Evolutionary conservation across 1,140 invertebrate genomes (phyloP).

Genomic region (Drosophila insularis): DNA sequence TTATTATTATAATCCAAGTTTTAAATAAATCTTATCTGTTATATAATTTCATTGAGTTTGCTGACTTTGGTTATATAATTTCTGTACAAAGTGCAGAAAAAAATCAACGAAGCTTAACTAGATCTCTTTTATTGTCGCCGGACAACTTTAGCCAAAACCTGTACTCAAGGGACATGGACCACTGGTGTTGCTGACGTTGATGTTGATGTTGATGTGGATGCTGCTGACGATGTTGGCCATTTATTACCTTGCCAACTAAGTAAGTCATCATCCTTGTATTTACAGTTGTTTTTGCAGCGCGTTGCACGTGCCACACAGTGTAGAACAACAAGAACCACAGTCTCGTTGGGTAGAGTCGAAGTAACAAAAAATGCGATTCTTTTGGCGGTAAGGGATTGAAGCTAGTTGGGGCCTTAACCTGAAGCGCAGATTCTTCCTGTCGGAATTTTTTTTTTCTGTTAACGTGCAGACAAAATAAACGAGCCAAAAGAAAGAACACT

Average conservation of each 20-base stretch:
- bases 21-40: no score
- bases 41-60: no score
- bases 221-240: slow-evolving; percentile 38
- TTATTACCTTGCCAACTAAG: slow-evolving; percentile 70
- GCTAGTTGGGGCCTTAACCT: slow-evolving; percentile 32
- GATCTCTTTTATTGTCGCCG: neutral
- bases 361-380: slow-evolving; percentile 33
- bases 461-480: slow-evolving; percentile 52
- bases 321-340: neutral
- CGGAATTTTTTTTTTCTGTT: slow-evolving; percentile 22
- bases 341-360: neutral
- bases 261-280: slow-evolving; percentile 74
- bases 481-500: slow-evolving; percentile 24
- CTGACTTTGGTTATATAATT: neutral
- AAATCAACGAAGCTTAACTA: neutral
- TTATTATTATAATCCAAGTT: no score
- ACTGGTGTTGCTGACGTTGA: slow-evolving; percentile 4
- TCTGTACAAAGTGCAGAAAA: neutral
- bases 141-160: neutral
- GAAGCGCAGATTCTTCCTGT: slow-evolving; percentile 59
- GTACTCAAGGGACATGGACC: neutral
- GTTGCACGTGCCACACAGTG: slow-evolving; percentile 52
- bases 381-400: slow-evolving; percentile 36
- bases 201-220: neutral
- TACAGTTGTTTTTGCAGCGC: slow-evolving; percentile 66